Base-by-base conservation (phyloP, 1,140 invertebrate species). In the Caerostris darwini region DNA sequence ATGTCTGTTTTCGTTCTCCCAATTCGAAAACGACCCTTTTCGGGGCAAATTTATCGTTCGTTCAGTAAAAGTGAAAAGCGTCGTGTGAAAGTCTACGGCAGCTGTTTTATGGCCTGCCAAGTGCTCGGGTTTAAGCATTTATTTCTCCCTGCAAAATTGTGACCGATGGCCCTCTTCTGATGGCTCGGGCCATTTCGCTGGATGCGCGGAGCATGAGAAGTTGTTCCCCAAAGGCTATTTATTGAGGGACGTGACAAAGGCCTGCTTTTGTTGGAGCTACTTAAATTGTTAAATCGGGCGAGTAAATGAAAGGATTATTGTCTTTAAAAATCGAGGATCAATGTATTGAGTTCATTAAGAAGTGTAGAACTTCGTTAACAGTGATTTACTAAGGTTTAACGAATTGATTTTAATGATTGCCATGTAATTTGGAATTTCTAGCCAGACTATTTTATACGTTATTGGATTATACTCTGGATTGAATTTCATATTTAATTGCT, bases 51-150 rank as follows among this genome's bases (percentile, higher is more conserved):
- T 71, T 71, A 71, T 71, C 69, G 69, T 50, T 50, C 19, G 19
- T 50, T 71, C 69, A 34, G 10, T 71, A 34, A 71, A 71, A 71
- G 34, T 8, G 19, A 50, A 34, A 19, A 10, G n/a, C 7, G 10
- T 71, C 19, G 69, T 10, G 69, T 71, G 34, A 71, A 19, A 19
- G 19, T 19, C 69, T 71, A 34, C 69, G 4, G 12, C 19, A 8
- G 69, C 19, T 71, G 19, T 50, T 71, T 71, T 71, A 71, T 71
- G n/a, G 8, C 69, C 69, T 71, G 69, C 50, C 69, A 71, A 50
- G 7, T 34, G 34, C 50, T 71, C 69, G 19, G 12, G 19, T 34
- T 71, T 71, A 71, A 71, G 5, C 69, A 71, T 71, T 71, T 71
- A 71, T 71, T 64, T 34, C 69, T 71, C 69, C 19, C 14, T 8